Percentiles rank a stretch among this genome's conserved stretches.
These are phyloP conservation scores for Polyommatus icarus DNA, from an alignment of 2,888 invertebrate genomes.

Conservation along the genomic window DNA sequence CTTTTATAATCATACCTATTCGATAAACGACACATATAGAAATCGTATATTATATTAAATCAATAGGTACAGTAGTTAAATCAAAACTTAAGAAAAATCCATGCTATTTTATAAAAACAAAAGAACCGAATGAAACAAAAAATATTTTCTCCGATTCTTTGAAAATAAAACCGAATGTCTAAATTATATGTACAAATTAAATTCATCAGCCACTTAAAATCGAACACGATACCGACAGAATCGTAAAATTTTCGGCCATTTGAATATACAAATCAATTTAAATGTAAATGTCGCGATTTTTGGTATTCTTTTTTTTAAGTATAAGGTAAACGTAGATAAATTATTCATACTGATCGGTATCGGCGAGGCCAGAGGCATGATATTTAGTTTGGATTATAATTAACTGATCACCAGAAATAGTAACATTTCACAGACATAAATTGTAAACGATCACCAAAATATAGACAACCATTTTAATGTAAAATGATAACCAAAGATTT, in stretches of 20 bases:
- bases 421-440: no score
- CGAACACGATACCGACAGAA: neutral
- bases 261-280: slow-evolving; percentile 10
- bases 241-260: neutral
- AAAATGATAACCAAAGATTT: no score
- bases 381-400: no score
- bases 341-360: neutral
- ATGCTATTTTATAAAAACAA: neutral
- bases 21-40: neutral
- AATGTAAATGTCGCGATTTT: slow-evolving; percentile 4
- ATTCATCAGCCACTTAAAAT: neutral
- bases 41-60: neutral
- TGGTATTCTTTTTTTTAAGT: neutral
- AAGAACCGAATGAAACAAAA: neutral
- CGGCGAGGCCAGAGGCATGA: neutral
- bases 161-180: neutral
- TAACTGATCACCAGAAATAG: no score
- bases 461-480: no score
- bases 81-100: no score
- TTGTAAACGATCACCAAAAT: no score
- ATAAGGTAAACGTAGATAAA: slow-evolving; percentile 2
- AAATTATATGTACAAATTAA: neutral
- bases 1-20: neutral
- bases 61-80: no score
- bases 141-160: neutral